Base-by-base conservation (phyloP, 2,797 vertebrate genomes). In the Oryzias sinensis region DNA sequence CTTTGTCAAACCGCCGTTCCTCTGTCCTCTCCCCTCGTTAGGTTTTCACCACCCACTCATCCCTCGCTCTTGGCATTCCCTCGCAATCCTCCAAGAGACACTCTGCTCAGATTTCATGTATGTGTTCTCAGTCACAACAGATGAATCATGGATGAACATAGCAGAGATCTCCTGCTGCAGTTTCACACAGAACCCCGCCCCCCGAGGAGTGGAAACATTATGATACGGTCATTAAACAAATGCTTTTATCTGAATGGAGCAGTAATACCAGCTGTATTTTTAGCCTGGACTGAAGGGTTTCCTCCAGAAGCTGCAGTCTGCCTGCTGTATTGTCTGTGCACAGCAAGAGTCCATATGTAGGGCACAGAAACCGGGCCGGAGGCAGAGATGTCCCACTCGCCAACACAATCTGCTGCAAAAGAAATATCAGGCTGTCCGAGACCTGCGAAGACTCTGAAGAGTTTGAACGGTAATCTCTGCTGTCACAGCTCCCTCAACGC, bases 81-180 rank as follows among this genome's bases (percentile, higher is more conserved):
- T 59, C 0, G 15, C 62, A 55, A 53, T 43, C 50, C 69, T 70
- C 57, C 16, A 6, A 57, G 61, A 77, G 29, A 18, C 13, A 51
- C 56, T 74, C 71, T 70, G 49, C 67, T 69, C 46, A 1, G 61
- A 60, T 83, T 72, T 81, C 63, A 72, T 78, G 49, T 65, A 37
- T 60, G 63, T 53, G 59, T 67, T 72, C 56, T 50, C 43, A 64
- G 72, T 72, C 77, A 62, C 71, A 72, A 49, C 64, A 49, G 49
- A 79, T 84, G 61, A 83, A 86, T 85, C 74, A 86, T 86, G 62
- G 58, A 88, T 79, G 70, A 79, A 70, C 57, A 64, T 65, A 55
- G 43, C 59, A 66, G 54, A 45, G 54, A 76, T 76, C 55, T 70
- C 62, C 55, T 33, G 43, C 74, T 69, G 70, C 72, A 56, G 56